phyloP scores from a whole-genome alignment of 2,113 vertebrate species.

The Bothrops jararaca region DNA sequence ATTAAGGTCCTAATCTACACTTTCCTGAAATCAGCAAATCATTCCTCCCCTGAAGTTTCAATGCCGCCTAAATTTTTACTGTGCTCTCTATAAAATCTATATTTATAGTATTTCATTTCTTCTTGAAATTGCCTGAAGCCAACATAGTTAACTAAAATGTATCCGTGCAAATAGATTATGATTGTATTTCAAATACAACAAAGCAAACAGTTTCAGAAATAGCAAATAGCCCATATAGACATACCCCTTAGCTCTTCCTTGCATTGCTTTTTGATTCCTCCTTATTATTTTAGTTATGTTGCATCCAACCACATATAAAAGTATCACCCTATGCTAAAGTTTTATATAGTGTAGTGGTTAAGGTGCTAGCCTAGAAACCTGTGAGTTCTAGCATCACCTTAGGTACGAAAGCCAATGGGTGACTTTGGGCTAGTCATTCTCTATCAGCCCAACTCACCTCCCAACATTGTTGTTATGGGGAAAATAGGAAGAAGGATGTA shows the following conservation, averaged over 20 bases:
- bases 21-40: conserved; percentile 13
- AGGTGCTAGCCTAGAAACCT: neutral
- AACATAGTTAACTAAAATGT: neutral
- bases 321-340: neutral
- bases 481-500: neutral
- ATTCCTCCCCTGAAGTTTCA: neutral
- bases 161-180: neutral
- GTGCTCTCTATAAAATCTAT: neutral
- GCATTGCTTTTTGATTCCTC: neutral
- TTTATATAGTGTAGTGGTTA: neutral
- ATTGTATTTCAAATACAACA: neutral
- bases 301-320: neutral
- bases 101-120: neutral
- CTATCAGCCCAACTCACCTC: neutral
- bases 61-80: neutral
- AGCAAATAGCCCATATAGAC: neutral
- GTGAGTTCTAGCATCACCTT: neutral
- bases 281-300: neutral
- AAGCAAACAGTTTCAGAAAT: neutral
- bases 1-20: conserved; percentile 2
- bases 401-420: neutral
- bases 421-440: neutral
- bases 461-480: neutral
- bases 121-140: neutral
- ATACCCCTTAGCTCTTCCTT: neutral